These are phyloP conservation scores for Drosophila eohydei DNA, from an alignment of 2,888 invertebrate species.

Conservation along the genomic window DNA sequence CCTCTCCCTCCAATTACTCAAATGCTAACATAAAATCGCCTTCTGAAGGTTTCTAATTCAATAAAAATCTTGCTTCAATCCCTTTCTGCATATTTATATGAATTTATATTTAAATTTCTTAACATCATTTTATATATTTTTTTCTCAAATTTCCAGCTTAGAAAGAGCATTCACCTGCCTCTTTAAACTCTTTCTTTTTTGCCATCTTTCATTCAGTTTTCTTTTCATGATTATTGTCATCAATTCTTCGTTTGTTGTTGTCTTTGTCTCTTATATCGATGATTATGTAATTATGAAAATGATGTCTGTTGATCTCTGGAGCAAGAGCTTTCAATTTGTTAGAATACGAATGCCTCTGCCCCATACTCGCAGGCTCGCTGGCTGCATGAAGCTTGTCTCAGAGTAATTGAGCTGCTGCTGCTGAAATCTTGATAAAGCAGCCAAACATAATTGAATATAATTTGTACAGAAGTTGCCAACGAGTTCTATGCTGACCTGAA, in stretches of 20 bases:
- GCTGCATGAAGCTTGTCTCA: not conserved
- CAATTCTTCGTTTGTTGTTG: slow-evolving; percentile 25
- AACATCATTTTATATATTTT: not conserved
- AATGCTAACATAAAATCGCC: too few species aligned
- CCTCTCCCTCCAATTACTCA: too few species aligned
- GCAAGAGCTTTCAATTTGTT: slow-evolving; percentile 43
- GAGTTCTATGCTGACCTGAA: slow-evolving; percentile 60
- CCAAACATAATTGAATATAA: slow-evolving; percentile 75
- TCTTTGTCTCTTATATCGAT: slow-evolving; percentile 59
- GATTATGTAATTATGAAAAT: slow-evolving; percentile 67
- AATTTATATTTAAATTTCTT: too few species aligned
- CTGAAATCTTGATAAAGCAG: slow-evolving; percentile 74
- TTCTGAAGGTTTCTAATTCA: too few species aligned
- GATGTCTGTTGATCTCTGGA: slow-evolving; percentile 43
- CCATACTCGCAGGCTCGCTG: too few species aligned
- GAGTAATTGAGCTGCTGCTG: slow-evolving; percentile 68
- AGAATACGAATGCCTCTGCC: slow-evolving; percentile 9
- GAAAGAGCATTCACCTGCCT: not conserved
- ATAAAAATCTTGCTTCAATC: too few species aligned
- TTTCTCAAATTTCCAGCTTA: not conserved
- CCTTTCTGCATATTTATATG: not conserved
- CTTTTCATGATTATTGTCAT: slow-evolving; percentile 37
- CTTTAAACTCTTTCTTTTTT: slow-evolving; percentile 11
- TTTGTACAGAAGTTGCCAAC: slow-evolving; percentile 67
- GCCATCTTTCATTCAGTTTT: slow-evolving; percentile 2